These are phyloP conservation scores for Epinephelus fuscoguttatus DNA, from an alignment of 2,113 vertebrate species.

Conservation along the genomic window DNA sequence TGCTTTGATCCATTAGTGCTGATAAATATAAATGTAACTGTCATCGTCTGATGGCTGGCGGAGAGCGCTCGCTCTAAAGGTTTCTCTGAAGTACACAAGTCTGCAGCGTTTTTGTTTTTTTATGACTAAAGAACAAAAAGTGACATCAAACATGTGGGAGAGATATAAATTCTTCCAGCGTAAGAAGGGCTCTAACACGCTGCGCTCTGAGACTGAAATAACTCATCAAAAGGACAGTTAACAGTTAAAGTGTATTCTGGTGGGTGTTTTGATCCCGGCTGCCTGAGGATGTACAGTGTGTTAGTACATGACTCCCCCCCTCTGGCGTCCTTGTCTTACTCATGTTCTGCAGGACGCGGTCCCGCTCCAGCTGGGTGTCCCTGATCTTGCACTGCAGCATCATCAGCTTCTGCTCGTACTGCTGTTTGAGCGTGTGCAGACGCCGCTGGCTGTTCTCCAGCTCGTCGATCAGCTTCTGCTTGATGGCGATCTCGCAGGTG, in stretches of 20 bases:
- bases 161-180: slow-evolving; percentile 9
- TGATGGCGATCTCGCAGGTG: slow-evolving; percentile 99
- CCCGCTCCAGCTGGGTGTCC: slow-evolving; percentile 96
- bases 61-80: not conserved
- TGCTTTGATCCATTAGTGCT: slow-evolving; percentile 44
- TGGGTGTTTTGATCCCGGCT: slow-evolving; percentile 1
- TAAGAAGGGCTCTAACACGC: not conserved
- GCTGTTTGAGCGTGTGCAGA: slow-evolving; percentile 94
- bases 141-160: not conserved
- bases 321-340: slow-evolving; percentile 81
- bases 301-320: not conserved
- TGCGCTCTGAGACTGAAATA: not conserved
- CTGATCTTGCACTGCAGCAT: slow-evolving; percentile 96
- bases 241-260: not conserved
- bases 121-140: not conserved
- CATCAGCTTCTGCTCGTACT: slow-evolving; percentile 98
- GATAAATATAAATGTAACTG: slow-evolving; percentile 13
- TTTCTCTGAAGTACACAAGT: slow-evolving; percentile 5
- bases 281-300: not conserved
- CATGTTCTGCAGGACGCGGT: slow-evolving; percentile 96
- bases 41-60: not conserved
- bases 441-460: slow-evolving; percentile 97
- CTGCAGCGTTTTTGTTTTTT: not conserved
- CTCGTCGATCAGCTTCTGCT: slow-evolving; percentile 98
- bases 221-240: not conserved